phyloP scores from a whole-genome alignment of 2,113 vertebrate genomes.

The Misgurnus mizolepis region DNA sequence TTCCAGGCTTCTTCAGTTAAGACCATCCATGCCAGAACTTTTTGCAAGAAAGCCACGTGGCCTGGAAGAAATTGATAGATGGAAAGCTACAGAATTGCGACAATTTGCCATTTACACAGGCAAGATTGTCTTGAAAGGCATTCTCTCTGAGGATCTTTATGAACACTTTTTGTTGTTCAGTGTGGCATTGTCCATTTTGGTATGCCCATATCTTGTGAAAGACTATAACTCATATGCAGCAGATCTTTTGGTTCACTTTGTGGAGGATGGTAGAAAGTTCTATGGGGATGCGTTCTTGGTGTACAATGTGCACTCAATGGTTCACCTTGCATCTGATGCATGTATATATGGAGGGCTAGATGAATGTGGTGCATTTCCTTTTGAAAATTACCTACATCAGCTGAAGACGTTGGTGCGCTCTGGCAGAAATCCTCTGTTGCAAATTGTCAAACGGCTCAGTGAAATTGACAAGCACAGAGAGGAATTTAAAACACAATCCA shows the following conservation, averaged over 20 bases:
- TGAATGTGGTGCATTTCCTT: constrained; percentile 30
- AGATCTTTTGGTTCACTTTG: constrained; percentile 20
- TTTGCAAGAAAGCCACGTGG: constrained; percentile 36
- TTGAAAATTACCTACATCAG: constrained; percentile 46
- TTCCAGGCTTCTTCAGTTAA: constrained; percentile 16
- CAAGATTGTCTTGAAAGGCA: constrained; percentile 32
- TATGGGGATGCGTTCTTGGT: constrained; percentile 28
- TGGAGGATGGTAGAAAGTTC: not conserved
- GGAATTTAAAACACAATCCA: not conserved
- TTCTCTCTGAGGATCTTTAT: constrained; percentile 29
- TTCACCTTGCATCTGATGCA: constrained; percentile 42
- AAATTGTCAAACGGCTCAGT: constrained; percentile 35
- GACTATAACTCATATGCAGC: constrained; percentile 8
- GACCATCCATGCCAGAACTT: constrained; percentile 6
- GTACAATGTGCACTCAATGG: constrained; percentile 7
- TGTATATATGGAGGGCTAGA: constrained; percentile 3
- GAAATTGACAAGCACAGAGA: constrained; percentile 11
- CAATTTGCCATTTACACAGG: constrained; percentile 43
- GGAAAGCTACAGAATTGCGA: constrained; percentile 43
- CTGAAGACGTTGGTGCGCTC: constrained; percentile 37
- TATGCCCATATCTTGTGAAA: constrained; percentile 1
- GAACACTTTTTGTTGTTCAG: constrained; percentile 42
- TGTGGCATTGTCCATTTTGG: constrained; percentile 37
- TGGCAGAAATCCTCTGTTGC: constrained; percentile 13
- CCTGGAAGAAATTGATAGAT: constrained; percentile 22